Evolutionary conservation across 2,113 vertebrate genomes (phyloP).

Genomic region (Pomatostomus ruficeps): DNA sequence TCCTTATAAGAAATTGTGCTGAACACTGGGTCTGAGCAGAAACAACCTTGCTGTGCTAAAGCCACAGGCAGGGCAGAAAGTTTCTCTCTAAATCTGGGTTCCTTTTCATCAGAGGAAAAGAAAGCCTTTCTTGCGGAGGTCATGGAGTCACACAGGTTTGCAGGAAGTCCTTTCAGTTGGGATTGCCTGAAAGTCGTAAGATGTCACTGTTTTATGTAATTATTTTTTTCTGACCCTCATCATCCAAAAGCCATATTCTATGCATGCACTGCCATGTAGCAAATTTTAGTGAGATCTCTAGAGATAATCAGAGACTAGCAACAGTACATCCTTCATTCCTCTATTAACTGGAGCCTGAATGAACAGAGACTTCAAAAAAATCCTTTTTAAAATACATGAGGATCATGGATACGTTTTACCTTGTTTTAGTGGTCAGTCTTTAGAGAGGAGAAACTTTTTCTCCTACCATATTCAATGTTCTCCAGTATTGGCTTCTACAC

Average conservation of each 20-base stretch:
- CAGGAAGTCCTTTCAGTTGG: background rate
- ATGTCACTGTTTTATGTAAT: background rate
- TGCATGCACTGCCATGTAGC: background rate
- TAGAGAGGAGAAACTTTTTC: background rate
- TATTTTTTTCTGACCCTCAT: background rate
- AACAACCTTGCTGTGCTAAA: background rate
- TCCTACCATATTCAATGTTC: background rate
- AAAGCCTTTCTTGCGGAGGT: background rate
- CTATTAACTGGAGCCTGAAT: background rate
- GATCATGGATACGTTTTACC: background rate
- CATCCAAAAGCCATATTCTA: background rate
- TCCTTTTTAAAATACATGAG: background rate
- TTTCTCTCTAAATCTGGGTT: background rate
- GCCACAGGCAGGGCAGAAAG: background rate
- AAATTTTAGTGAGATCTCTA: background rate
- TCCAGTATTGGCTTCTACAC: background rate
- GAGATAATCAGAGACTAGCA: background rate
- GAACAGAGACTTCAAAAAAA: background rate
- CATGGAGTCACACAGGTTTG: background rate
- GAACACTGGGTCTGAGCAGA: background rate
- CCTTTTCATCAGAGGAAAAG: background rate
- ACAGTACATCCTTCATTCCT: background rate
- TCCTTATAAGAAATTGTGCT: background rate
- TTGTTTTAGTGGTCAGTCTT: background rate
- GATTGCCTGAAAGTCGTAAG: no score